Base-by-base conservation (phyloP, 2,888 invertebrate species). In the Polydrusus cervinus region DNA sequence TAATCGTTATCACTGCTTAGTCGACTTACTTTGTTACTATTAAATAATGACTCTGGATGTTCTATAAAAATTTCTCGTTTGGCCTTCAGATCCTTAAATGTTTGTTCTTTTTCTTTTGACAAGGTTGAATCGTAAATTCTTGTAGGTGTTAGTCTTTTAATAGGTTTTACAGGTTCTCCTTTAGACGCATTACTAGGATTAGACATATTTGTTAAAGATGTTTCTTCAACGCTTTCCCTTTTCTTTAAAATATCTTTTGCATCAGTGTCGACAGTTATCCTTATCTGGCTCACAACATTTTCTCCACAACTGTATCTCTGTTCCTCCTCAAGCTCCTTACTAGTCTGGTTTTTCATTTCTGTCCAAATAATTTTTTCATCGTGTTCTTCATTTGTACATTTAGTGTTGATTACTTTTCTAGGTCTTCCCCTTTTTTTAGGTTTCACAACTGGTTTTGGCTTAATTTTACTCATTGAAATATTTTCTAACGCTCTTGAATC, bases 101-200 rank as follows among this genome's bases (percentile, higher is more conserved):
- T 20, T 43, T 45, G 47, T 40, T 71, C 30, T 51, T 45, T 16
- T 40, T 14, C 40, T 13, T n/a, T 20, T 18, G n/a, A 16, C 16
- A 9, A 38, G 11, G 53, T n/a, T 6, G 16, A 7, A 30, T 74
- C 73, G 6, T 45, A 62, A 13, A 74, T 51, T 53, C 67, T 67
- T 18, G 40, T 49, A 13, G 73, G 73, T 14, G 73, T 74, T 30
- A 74, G 68, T 62, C 73, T 30, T 68, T 61, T 74, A 14, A 47
- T 11, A 13, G 30, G 16, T 14, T 55, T 71, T 10, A 20, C 14
- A 13, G 6, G 16, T 34, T 34, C 49, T 49, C 13, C n/a, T 6
- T 13, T 10, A 16, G 3, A 11, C 8, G 38, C 16, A 40, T 38
- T 60, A 18, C 38, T 34, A 1, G 25, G 1, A 7, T 1, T 25